A percentile compares a stretch with the other conserved stretches of the same genome.
These are phyloP conservation scores for Clinocottus analis DNA, from an alignment of 2,113 vertebrate genomes.

Conservation along the genomic window DNA sequence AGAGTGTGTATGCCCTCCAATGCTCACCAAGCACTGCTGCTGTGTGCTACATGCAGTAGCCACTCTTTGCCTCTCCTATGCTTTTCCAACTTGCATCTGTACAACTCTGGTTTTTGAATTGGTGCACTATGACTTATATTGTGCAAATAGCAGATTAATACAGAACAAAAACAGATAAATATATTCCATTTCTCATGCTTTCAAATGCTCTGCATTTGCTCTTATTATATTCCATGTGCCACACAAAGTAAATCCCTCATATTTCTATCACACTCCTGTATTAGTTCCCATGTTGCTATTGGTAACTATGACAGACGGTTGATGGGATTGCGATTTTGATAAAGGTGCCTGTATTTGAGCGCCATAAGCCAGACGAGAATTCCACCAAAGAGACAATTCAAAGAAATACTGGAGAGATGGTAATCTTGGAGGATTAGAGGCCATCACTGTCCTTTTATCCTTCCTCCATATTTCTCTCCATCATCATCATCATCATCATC, in stretches of 20 bases:
- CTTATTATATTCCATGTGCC: neutral
- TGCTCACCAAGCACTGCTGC: too few relatives aligned
- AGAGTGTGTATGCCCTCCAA: too few relatives aligned
- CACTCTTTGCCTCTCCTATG: too few relatives aligned
- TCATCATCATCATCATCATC: too few relatives aligned
- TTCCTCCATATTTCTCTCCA: neutral
- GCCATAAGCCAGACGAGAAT: constrained; percentile 6
- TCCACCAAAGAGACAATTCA: neutral
- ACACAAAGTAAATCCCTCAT: constrained; percentile 30
- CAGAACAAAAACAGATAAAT: too few relatives aligned
- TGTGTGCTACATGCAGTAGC: too few relatives aligned
- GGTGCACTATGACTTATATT: too few relatives aligned
- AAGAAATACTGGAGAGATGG: neutral
- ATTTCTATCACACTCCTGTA: constrained; percentile 14
- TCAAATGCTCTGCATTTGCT: neutral
- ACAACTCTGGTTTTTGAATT: too few relatives aligned
- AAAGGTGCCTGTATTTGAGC: constrained; percentile 16
- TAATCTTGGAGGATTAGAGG: neutral
- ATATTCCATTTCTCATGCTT: too few relatives aligned
- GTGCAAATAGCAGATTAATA: too few relatives aligned
- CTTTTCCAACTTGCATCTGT: too few relatives aligned
- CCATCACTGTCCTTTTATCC: neutral
- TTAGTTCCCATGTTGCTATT: constrained; percentile 51
- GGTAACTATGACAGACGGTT: constrained; percentile 61
- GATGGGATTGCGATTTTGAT: constrained; percentile 41